Conservation (phyloP, 2,113 vertebrate genomes). For the Gasterosteus aculeatus region DNA sequence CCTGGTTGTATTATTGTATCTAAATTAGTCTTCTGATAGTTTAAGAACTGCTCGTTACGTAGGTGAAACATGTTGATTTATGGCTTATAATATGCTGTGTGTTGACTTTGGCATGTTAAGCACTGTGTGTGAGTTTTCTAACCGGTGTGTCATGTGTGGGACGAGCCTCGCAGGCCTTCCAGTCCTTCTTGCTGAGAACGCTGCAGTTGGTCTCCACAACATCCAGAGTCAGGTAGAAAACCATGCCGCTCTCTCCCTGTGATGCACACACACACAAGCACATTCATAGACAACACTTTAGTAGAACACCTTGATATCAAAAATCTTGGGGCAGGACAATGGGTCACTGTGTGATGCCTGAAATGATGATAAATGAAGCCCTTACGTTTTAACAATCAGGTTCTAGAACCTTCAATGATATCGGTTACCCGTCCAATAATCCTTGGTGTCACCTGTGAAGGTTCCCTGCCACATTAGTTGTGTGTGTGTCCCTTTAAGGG, state of each 20-base stretch:
- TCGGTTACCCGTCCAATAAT: background rate
- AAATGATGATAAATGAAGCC: background rate
- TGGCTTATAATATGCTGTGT: background rate
- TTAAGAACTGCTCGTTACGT: too few species aligned
- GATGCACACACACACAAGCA: constrained; percentile 26
- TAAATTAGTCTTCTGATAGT: background rate
- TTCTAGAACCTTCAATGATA: background rate
- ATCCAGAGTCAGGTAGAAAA: constrained; percentile 79
- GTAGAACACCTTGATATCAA: background rate
- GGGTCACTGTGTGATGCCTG: background rate
- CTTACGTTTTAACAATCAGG: too few species aligned
- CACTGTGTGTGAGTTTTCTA: constrained; percentile 22
- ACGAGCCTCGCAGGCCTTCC: constrained; percentile 71
- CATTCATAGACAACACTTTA: background rate
- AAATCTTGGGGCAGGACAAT: background rate
- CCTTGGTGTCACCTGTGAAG: background rate
- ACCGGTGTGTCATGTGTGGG: constrained; percentile 49
- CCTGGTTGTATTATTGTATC: background rate
- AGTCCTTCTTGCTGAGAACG: constrained; percentile 75
- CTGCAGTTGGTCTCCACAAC: constrained; percentile 81
- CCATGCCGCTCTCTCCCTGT: constrained; percentile 63
- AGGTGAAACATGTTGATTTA: background rate
- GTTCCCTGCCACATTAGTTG: too few species aligned
- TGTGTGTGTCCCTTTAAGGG: too few species aligned
- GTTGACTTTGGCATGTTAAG: background rate